Conservation (phyloP, 2,797 vertebrate genomes). For the Scyliorhinus canicula region DNA sequence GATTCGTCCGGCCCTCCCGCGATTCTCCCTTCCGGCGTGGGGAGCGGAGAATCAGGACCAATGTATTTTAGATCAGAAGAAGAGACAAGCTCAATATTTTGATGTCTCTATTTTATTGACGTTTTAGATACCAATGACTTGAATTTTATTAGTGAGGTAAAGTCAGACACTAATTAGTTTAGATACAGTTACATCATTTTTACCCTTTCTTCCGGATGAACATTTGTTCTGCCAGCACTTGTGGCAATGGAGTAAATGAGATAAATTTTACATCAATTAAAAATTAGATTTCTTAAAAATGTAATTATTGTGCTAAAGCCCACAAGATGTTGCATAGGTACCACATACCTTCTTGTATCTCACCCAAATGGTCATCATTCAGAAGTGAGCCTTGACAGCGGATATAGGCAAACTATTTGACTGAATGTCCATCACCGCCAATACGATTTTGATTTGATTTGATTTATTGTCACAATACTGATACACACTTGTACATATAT, state of each 20-base stretch:
- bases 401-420: neutral
- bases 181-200: neutral
- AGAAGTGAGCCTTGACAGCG: neutral
- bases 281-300: neutral
- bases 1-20: too few species aligned
- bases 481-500: neutral
- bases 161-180: neutral
- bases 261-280: neutral
- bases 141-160: neutral
- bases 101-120: neutral
- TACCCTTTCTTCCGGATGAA: neutral
- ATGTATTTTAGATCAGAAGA: neutral
- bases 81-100: neutral
- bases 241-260: neutral
- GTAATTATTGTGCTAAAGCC: neutral
- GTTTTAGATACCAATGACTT: neutral
- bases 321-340: neutral
- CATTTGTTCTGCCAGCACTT: neutral
- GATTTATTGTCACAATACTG: too few species aligned
- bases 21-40: too few species aligned
- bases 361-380: neutral
- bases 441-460: too few species aligned
- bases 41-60: too few species aligned
- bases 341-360: neutral
- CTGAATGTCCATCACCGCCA: neutral